phyloP scores from a whole-genome alignment of 2,797 vertebrate genomes.

The Neosilurus mollespiculum region DNA sequence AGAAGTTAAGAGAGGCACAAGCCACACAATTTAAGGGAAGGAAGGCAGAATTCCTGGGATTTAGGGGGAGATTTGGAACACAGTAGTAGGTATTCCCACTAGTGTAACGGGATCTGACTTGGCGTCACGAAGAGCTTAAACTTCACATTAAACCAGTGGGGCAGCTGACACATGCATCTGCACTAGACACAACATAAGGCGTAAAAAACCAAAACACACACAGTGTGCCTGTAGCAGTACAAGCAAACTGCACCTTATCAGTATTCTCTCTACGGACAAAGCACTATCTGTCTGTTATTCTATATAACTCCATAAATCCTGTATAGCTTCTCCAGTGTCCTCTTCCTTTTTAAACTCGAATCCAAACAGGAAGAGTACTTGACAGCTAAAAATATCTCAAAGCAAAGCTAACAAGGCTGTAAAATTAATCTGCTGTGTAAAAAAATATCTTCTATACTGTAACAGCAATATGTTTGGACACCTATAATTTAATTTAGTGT shows the following conservation, averaged over 20 bases:
- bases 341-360: slow-evolving; percentile 50
- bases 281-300: neutral
- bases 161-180: slow-evolving; percentile 73
- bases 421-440: slow-evolving; percentile 57
- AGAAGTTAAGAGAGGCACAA: slow-evolving; percentile 50
- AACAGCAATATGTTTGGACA: neutral
- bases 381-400: slow-evolving; percentile 68
- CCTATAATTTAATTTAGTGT: neutral
- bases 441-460: slow-evolving; percentile 5
- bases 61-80: slow-evolving; percentile 64
- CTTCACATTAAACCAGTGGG: slow-evolving; percentile 70
- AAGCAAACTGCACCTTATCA: slow-evolving; percentile 32
- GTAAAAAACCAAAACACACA: slow-evolving; percentile 46
- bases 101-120: slow-evolving; percentile 68
- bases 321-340: slow-evolving; percentile 47
- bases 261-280: slow-evolving; percentile 10
- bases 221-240: slow-evolving; percentile 16
- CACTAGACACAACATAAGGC: slow-evolving; percentile 68
- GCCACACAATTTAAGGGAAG: slow-evolving; percentile 55
- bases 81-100: slow-evolving; percentile 74
- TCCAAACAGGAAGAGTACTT: slow-evolving; percentile 65
- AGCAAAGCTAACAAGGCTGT: slow-evolving; percentile 67
- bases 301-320: slow-evolving; percentile 25
- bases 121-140: slow-evolving; percentile 69
- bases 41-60: slow-evolving; percentile 63